A percentile compares a stretch with the other conserved stretches of the same genome.
Evolutionary conservation across 2,888 invertebrate species (phyloP).

Genomic region (Glaucopsyche alexis): DNA sequence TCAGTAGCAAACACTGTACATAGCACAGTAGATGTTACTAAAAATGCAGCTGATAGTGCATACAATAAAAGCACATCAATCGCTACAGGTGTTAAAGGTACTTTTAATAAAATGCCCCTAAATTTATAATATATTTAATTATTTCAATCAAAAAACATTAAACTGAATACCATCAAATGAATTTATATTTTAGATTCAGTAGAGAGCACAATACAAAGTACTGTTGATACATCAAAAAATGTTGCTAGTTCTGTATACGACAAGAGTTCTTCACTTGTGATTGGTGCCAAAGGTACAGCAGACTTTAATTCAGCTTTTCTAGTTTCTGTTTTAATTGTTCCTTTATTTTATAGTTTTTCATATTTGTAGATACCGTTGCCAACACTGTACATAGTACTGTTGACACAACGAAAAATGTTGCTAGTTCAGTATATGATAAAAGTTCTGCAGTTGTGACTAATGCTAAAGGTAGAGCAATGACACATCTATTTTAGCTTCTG

Average conservation of each 20-base stretch:
- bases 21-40: slow-evolving; percentile 55
- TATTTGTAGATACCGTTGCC: slow-evolving; percentile 48
- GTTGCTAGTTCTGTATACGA: slow-evolving; percentile 29
- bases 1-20: slow-evolving; percentile 59
- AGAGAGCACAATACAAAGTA: slow-evolving; percentile 42
- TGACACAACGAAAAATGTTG: slow-evolving; percentile 48
- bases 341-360: background rate
- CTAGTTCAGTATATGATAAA: slow-evolving; percentile 46
- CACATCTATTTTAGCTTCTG: background rate
- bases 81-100: slow-evolving; percentile 48
- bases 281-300: slow-evolving; percentile 48
- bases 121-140: too few species aligned
- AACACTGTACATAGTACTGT: slow-evolving; percentile 45
- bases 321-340: background rate
- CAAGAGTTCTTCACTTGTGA: slow-evolving; percentile 49
- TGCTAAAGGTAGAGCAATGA: slow-evolving; percentile 42
- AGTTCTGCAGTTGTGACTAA: slow-evolving; percentile 42
- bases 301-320: background rate
- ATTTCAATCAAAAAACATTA: background rate
- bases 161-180: background rate
- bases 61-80: slow-evolving; percentile 45
- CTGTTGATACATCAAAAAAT: slow-evolving; percentile 49
- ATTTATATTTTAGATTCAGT: slow-evolving; percentile 48
- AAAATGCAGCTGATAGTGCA: slow-evolving; percentile 45
- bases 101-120: background rate